Evolutionary conservation across 2,113 vertebrate genomes (phyloP).

Genomic region (Dinomys branickii): DNA sequence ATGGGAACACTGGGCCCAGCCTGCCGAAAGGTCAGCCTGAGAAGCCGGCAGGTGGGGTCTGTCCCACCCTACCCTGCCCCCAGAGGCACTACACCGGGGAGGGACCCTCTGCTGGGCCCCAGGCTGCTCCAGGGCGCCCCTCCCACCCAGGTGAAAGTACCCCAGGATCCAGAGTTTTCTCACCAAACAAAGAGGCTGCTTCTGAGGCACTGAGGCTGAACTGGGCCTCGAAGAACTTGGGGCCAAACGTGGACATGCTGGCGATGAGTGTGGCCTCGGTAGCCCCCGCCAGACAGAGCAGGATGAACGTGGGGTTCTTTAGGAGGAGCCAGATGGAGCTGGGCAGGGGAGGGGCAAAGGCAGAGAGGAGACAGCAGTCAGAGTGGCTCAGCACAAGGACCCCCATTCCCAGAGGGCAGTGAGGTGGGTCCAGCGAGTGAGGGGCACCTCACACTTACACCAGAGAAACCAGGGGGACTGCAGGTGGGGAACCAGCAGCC

Average conservation of each 20-base stretch:
- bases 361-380: background rate
- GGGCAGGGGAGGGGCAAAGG: constrained; percentile 56
- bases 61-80: background rate
- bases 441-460: background rate
- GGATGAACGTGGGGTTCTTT: constrained; percentile 95
- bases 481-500: accelerated
- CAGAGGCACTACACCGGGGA: too few relatives aligned
- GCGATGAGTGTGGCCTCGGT: constrained; percentile 95
- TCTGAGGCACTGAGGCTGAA: constrained; percentile 96
- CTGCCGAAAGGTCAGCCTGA: too few relatives aligned
- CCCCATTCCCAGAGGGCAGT: too few relatives aligned
- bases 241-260: constrained; percentile 97
- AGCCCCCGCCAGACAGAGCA: constrained; percentile 95
- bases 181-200: constrained; percentile 96
- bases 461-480: accelerated
- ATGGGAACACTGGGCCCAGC: background rate
- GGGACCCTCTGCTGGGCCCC: background rate
- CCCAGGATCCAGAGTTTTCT: constrained; percentile 67
- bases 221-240: constrained; percentile 97
- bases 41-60: accelerated
- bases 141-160: background rate
- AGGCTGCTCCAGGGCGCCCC: accelerated
- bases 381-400: background rate
- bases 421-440: background rate
- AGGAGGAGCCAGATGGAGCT: constrained; percentile 93